Evolutionary conservation across 2,888 invertebrate genomes (phyloP).

Genomic region (Iselma pallidipennis): DNA sequence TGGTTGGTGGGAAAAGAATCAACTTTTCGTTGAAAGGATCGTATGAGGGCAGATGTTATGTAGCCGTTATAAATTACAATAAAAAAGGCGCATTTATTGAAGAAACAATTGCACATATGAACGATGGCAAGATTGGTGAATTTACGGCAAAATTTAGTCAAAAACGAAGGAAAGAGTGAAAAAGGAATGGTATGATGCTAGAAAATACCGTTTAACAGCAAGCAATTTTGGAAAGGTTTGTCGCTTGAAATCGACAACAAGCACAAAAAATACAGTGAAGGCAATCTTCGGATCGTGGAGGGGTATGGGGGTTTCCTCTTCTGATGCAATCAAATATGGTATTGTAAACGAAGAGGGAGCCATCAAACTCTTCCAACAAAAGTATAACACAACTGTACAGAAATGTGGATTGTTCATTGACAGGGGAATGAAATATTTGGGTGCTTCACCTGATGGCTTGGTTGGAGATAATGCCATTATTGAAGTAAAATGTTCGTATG

Average conservation of each 20-base stretch:
- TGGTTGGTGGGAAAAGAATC: not conserved
- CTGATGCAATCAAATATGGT: slow-evolving; percentile 5
- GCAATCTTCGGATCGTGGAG: not conserved
- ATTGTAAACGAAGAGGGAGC: slow-evolving; percentile 22
- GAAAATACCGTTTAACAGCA: not conserved
- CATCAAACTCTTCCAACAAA: slow-evolving; percentile 15
- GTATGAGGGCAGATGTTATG: slow-evolving; percentile 43
- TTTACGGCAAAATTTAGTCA: no score
- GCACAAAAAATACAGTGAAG: not conserved
- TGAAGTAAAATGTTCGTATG: not conserved
- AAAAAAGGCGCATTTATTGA: slow-evolving; percentile 4
- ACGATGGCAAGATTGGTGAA: not conserved
- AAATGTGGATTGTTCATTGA: slow-evolving; percentile 38
- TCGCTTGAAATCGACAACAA: not conserved
- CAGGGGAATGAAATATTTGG: slow-evolving; percentile 24
- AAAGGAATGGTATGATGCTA: not conserved
- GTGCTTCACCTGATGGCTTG: slow-evolving; percentile 18
- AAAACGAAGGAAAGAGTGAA: not conserved
- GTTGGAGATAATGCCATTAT: not conserved
- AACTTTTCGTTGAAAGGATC: slow-evolving; percentile 30
- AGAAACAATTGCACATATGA: not conserved
- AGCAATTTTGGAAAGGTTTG: not conserved
- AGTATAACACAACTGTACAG: slow-evolving; percentile 14
- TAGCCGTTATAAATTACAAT: slow-evolving; percentile 44
- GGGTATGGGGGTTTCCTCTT: no score